Percentiles rank a stretch among this genome's conserved stretches.
phyloP scores from a whole-genome alignment of 2,113 vertebrate species.

The Sinocyclocheilus rhinocerous region DNA sequence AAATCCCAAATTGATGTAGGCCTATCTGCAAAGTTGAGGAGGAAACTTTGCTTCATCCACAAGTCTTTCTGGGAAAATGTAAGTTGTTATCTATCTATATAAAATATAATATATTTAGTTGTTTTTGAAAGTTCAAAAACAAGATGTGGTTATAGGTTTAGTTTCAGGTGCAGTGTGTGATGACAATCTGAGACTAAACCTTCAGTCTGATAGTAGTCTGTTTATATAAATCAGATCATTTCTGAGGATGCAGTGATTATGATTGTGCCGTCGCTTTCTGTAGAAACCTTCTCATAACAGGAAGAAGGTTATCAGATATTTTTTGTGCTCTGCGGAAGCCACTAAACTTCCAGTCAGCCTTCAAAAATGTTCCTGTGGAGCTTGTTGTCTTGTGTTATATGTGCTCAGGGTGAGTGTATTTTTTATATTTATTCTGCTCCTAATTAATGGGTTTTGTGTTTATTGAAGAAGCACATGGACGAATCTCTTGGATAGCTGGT shows the following conservation, averaged over 20 bases:
- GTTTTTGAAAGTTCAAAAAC: background rate
- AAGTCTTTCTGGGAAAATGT: too few species aligned
- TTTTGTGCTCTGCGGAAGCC: background rate
- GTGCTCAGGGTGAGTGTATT: background rate
- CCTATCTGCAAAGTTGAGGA: too few species aligned
- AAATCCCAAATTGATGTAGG: too few species aligned
- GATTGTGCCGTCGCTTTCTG: too few species aligned
- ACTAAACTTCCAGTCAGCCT: background rate
- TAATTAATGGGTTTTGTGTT: too few species aligned
- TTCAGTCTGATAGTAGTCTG: background rate
- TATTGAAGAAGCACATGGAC: too few species aligned
- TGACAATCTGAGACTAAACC: background rate
- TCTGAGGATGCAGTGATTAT: background rate
- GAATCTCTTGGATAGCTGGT: too few species aligned
- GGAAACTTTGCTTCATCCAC: too few species aligned
- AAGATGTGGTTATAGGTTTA: background rate
- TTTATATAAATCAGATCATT: background rate
- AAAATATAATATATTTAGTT: too few species aligned
- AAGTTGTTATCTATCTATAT: too few species aligned
- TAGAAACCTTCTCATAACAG: too few species aligned
- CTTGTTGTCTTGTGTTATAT: background rate
- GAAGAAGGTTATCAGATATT: background rate
- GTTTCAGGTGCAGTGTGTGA: background rate
- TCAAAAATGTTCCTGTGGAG: background rate
- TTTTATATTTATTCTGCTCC: too few species aligned